Evolutionary conservation across 1,140 invertebrate species (phyloP).

Genomic region (Metaphire vulgaris): DNA sequence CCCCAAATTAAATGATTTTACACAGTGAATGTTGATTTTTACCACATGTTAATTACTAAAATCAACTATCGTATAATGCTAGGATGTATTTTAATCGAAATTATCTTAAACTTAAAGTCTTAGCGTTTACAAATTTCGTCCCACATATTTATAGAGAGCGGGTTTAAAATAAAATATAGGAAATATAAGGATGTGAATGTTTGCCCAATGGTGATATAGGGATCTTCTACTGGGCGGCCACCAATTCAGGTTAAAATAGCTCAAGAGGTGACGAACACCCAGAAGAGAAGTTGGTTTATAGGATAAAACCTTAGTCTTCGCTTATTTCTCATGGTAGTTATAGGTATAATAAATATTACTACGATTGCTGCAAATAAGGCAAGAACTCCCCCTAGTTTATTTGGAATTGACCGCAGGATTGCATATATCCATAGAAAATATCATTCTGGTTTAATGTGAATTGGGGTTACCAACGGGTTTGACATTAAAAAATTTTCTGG

Average conservation of each 20-base stretch:
- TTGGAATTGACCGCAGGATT: conserved; percentile 66
- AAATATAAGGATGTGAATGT: neutral
- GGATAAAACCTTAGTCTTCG: neutral
- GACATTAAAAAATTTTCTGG: conserved; percentile 65
- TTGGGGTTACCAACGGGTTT: conserved; percentile 62
- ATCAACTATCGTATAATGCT: too few relatives aligned
- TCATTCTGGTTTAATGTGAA: conserved; percentile 69
- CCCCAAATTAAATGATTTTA: too few relatives aligned
- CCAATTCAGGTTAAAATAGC: conserved; percentile 1
- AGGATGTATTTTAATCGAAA: too few relatives aligned
- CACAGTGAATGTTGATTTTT: too few relatives aligned
- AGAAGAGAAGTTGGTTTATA: neutral
- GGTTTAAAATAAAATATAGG: neutral
- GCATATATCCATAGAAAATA: conserved; percentile 70
- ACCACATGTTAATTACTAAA: too few relatives aligned
- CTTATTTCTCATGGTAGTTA: neutral
- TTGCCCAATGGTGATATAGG: neutral
- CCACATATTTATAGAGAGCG: neutral
- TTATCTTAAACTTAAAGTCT: neutral
- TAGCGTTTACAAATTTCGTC: neutral
- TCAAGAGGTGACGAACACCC: neutral
- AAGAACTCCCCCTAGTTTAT: conserved; percentile 67
- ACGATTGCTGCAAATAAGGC: conserved; percentile 46
- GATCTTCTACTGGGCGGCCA: neutral
- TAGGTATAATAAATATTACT: conserved; percentile 4